Evolutionary conservation across 35 echinoderm and acorn worm species (phyloP), one percentile per base, ranked within the genome.

Genomic region (Acanthaster planci): DNA sequence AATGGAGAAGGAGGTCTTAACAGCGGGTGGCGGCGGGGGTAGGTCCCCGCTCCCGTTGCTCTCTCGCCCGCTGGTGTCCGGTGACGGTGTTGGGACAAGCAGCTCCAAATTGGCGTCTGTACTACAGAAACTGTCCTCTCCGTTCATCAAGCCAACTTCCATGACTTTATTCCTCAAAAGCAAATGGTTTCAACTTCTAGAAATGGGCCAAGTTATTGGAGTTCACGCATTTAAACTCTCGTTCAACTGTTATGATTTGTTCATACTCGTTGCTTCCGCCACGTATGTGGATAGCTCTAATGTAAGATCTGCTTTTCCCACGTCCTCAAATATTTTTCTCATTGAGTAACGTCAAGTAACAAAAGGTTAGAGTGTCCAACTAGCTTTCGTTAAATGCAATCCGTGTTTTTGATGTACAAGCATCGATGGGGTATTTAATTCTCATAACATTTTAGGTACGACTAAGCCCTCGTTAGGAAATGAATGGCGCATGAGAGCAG

Each of bases 61-160:
- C 64, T 72, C 64, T 26, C 34, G 64, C n/a, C 29, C 64, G 10
- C 64, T 72, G 22, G 64, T 31, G 64, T 72, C 64, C 64, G 64
- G 64, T 30, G 64, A 72, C 26, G 64, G 64, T 72, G 64, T 72
- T 34, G 64, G 64, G 23, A 26, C 64, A 1, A 72, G 23, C 26
- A 72, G 23, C 0, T 72, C 64, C 34, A 72, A 26, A 72, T 72
- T 72, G 64, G 64, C 64, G 34, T 72, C 64, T 26, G 64, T 72
- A 34, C 64, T 72, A 72, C 64, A 72, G 64, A 35, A 72, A 72
- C 64, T 72, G 30, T 72, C 64, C 1, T 72, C 64, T 31, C 26
- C 64, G 64, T 72, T 72, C 64, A 72, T 72, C 26, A 72, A 31
- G 64, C 64, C 26, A 26, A 72, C 64, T 72, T 72, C 64, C 64